Evolutionary conservation across 2,113 vertebrate species (phyloP).

Genomic region (Gracilinanus agilis): DNA sequence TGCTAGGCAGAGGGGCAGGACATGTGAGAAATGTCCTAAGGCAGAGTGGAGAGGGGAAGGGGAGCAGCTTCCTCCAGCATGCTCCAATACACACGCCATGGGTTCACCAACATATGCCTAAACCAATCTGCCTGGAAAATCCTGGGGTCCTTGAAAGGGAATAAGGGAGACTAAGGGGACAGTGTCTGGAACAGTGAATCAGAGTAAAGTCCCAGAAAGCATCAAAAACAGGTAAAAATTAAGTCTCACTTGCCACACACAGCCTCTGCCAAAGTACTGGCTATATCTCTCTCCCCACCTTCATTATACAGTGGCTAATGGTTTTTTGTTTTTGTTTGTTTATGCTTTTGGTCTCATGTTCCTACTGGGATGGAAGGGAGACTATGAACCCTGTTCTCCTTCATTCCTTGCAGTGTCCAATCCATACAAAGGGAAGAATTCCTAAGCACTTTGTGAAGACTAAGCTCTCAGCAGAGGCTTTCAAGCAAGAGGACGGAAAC

Average conservation of each 20-base stretch:
- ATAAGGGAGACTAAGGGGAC: not conserved
- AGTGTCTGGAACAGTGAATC: not conserved
- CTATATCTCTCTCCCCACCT: not conserved
- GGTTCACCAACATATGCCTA: not conserved
- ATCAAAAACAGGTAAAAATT: conserved; percentile 1
- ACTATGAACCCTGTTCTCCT: conserved; percentile 6
- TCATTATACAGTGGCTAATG: not conserved
- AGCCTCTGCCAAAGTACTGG: conserved; percentile 8
- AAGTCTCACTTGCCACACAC: not conserved
- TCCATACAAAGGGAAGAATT: conserved; percentile 50
- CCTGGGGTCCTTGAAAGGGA: not conserved
- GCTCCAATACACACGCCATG: too few relatives aligned
- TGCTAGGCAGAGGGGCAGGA: too few relatives aligned
- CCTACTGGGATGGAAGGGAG: not conserved
- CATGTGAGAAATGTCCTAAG: too few relatives aligned
- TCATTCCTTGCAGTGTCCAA: conserved; percentile 14
- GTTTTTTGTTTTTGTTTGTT: not conserved
- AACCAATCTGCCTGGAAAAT: conserved; percentile 9
- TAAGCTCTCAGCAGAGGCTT: conserved; percentile 12
- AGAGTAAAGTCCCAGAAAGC: not conserved
- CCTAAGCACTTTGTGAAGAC: conserved; percentile 18
- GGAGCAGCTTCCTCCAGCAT: too few relatives aligned
- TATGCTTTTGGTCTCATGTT: not conserved
- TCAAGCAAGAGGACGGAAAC: not conserved
- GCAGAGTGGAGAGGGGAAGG: too few relatives aligned